Percentiles rank a stretch among this genome's conserved stretches.
Evolutionary conservation across 1,140 invertebrate genomes (phyloP).

Genomic region (Samia ricini): DNA sequence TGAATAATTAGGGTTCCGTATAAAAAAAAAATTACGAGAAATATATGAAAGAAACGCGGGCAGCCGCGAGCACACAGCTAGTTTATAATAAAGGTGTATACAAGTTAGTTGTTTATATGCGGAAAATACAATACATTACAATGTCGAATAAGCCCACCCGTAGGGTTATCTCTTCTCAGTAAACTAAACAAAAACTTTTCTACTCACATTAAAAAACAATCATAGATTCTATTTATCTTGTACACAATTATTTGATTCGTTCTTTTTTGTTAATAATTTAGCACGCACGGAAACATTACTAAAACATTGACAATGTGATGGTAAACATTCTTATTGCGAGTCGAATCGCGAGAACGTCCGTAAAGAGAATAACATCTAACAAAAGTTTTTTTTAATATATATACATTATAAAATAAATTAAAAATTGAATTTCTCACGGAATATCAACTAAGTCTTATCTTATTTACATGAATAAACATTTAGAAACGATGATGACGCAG

Average conservation of each 20-base stretch:
- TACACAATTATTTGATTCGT: slow-evolving; percentile 3
- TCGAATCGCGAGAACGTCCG: slow-evolving; percentile 41
- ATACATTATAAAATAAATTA: slow-evolving; percentile 7
- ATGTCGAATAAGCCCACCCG: slow-evolving; percentile 9
- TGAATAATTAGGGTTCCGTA: too few species aligned
- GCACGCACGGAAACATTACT: slow-evolving; percentile 32
- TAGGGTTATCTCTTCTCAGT: slow-evolving; percentile 11
- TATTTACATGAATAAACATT: neutral
- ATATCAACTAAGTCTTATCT: neutral
- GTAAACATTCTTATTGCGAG: slow-evolving; percentile 40
- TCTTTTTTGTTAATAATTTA: slow-evolving; percentile 21
- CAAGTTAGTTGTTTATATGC: too few species aligned
- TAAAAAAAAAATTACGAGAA: too few species aligned
- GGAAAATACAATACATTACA: too few species aligned
- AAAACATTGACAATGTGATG: slow-evolving; percentile 32
- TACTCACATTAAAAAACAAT: neutral
- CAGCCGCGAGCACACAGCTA: too few species aligned
- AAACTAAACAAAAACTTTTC: slow-evolving; percentile 10
- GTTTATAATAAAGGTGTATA: too few species aligned
- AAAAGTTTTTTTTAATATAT: neutral
- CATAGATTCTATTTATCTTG: slow-evolving; percentile 2
- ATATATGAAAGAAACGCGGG: too few species aligned
- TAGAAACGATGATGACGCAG: neutral
- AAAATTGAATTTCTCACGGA: neutral
- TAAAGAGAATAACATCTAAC: slow-evolving; percentile 28